Base-by-base conservation (phyloP, 92 coral and sea anemone species). In the Siderastrea radians region DNA sequence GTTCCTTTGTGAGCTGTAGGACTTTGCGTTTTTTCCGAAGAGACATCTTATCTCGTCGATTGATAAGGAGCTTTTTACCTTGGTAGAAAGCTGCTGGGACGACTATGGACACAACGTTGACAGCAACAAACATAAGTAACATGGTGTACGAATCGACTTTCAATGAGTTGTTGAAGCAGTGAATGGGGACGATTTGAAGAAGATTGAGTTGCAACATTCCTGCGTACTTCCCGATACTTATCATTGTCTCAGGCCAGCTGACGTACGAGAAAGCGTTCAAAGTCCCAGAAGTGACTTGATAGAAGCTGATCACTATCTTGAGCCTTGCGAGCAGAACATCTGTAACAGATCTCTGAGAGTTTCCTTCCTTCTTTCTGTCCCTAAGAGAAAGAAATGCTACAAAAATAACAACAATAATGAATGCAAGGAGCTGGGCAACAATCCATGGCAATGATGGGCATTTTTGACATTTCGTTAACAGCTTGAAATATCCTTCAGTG, bases 281-380 rank as follows among this genome's bases (percentile, higher is more conserved):
- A 12, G 80, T 74, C 1, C 86, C 77, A 54, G 91, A 91, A 1
- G 93, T 80, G 10, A 91, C 79, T 45, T 91, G 93, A 38, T 86
- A 91, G 62, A 91, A 91, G 48, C 93, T 78, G 47, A 91, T 81
- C 1, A 91, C 71, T 16, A 91, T 91, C 58, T 91, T 91, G 38
- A 91, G 51, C 53, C 88, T 81, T 68, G 93, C 83, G 44, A 91
- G 63, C 13, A 84, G 48, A 14, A 81, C 63, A 58, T 86, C 93
- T 15, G 66, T 70, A 15, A 59, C 43, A 8, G 72, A 67, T 57
- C 91, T 82, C 13, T 68, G 51, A 10, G 57, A 48, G 5, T 44
- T 26, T 2, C 45, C 77, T 38, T 58, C 51, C 8, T 49, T 75
- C 54, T 80, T 86, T 44, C 19, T 86, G 10, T 82, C 84, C 58